Conservation (phyloP, 2,113 vertebrate genomes). For the Probosciger aterrimus region DNA sequence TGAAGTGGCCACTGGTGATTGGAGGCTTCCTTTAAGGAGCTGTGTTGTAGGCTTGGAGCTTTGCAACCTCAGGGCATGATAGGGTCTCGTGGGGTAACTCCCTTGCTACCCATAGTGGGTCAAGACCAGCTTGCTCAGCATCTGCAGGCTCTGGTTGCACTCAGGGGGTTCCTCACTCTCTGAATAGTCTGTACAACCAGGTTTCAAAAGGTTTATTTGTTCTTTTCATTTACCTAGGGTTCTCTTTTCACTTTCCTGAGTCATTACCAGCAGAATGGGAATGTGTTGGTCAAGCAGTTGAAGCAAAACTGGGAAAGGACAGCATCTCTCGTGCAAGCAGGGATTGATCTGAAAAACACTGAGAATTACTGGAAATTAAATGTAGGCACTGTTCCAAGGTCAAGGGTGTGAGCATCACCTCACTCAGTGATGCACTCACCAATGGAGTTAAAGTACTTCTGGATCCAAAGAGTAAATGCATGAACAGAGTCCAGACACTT, state of each 20-base stretch:
- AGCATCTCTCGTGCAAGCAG: background rate
- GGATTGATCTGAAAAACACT: background rate
- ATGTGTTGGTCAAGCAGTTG: background rate
- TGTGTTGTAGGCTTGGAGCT: background rate
- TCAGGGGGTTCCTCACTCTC: background rate
- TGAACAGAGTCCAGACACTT: background rate
- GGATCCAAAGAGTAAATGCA: background rate
- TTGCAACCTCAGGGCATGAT: background rate
- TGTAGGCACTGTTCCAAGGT: background rate
- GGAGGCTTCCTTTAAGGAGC: background rate
- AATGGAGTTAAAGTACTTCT: background rate
- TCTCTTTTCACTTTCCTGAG: background rate
- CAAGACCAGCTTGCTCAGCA: background rate
- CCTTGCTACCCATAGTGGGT: fast-evolving
- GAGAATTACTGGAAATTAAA: conserved; percentile 29
- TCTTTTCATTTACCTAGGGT: background rate
- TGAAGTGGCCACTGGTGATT: background rate
- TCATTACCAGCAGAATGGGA: background rate
- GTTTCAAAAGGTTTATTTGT: background rate
- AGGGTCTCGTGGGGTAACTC: fast-evolving
- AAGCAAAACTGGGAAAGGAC: background rate
- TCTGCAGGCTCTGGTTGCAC: background rate
- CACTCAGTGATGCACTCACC: background rate
- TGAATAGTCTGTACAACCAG: background rate
- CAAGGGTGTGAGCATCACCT: background rate